Percentiles rank a stretch among this genome's conserved stretches.
phyloP scores from a whole-genome alignment of 1,140 invertebrate species.

The Drosophila pseudoobscura region DNA sequence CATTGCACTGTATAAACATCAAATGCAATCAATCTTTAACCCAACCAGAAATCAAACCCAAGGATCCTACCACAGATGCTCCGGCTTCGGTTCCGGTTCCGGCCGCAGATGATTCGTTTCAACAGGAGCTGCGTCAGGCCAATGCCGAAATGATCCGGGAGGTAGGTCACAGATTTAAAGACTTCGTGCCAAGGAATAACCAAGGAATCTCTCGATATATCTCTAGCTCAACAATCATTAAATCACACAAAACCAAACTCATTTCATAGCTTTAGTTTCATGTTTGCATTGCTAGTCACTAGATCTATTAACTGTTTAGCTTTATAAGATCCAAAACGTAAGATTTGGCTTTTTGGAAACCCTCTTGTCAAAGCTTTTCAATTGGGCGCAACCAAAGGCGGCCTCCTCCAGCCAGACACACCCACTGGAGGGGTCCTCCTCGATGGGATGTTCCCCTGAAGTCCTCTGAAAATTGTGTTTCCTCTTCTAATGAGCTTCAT shows the following conservation, averaged over 20 bases:
- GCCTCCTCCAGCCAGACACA: slow-evolving; percentile 27
- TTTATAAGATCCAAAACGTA: slow-evolving; percentile 14
- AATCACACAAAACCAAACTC: slow-evolving; percentile 42
- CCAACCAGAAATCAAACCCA: slow-evolving; percentile 77
- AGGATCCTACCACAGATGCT: slow-evolving; percentile 22
- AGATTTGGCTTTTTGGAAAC: slow-evolving; percentile 19
- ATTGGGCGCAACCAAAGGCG: neutral
- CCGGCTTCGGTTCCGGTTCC: slow-evolving; percentile 29
- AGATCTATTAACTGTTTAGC: slow-evolving; percentile 36
- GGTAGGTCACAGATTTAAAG: slow-evolving; percentile 49
- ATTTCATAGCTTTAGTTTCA: slow-evolving; percentile 68
- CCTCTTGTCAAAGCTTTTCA: slow-evolving; percentile 2
- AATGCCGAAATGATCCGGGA: slow-evolving; percentile 81
- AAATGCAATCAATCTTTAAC: slow-evolving; percentile 10
- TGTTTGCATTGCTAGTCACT: slow-evolving; percentile 52
- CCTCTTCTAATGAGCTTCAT: slow-evolving; percentile 20
- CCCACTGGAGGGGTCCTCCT: slow-evolving; percentile 8
- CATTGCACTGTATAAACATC: neutral
- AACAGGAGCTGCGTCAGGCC: slow-evolving; percentile 76
- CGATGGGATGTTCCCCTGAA: neutral
- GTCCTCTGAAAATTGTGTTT: slow-evolving; percentile 24
- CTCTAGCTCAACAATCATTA: slow-evolving; percentile 74
- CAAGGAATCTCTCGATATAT: slow-evolving; percentile 20
- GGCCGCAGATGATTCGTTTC: slow-evolving; percentile 58
- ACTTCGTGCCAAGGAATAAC: slow-evolving; percentile 11